Evolutionary conservation across 2,113 vertebrate genomes (phyloP).

Genomic region (Desmodus rotundus): DNA sequence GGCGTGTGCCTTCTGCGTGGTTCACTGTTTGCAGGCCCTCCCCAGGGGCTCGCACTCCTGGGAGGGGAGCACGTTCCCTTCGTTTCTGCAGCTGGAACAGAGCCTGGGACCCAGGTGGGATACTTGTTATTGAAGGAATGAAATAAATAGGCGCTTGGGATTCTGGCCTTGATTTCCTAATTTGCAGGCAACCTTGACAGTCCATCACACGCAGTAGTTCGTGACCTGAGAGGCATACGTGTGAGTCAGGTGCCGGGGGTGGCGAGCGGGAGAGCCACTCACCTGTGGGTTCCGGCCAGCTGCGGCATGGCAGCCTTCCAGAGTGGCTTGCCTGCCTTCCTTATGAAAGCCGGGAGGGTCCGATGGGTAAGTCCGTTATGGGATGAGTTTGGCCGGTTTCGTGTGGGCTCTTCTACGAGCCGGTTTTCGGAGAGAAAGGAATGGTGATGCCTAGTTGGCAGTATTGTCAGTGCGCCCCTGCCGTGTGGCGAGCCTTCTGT

Average conservation of each 20-base stretch:
- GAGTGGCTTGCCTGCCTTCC: background rate
- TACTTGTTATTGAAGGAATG: background rate
- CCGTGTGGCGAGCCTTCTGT: background rate
- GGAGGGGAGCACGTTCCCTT: background rate
- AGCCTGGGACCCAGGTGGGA: background rate
- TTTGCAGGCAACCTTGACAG: background rate
- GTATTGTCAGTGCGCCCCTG: background rate
- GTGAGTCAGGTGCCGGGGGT: background rate
- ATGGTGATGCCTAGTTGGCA: background rate
- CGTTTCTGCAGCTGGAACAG: background rate
- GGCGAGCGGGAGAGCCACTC: background rate
- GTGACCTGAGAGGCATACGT: background rate
- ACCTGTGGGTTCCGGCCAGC: background rate
- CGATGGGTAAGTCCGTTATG: background rate
- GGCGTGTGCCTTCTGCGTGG: background rate
- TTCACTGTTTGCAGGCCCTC: background rate
- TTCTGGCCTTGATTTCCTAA: background rate
- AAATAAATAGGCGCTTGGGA: background rate
- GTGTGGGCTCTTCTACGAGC: background rate
- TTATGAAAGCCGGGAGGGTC: background rate
- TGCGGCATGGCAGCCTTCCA: background rate
- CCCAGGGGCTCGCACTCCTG: background rate
- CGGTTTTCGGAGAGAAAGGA: background rate
- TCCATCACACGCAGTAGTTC: background rate
- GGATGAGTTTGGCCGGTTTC: background rate